These are phyloP conservation scores for Drosophila meridiana DNA, from an alignment of 2,888 invertebrate genomes.

Conservation along the genomic window DNA sequence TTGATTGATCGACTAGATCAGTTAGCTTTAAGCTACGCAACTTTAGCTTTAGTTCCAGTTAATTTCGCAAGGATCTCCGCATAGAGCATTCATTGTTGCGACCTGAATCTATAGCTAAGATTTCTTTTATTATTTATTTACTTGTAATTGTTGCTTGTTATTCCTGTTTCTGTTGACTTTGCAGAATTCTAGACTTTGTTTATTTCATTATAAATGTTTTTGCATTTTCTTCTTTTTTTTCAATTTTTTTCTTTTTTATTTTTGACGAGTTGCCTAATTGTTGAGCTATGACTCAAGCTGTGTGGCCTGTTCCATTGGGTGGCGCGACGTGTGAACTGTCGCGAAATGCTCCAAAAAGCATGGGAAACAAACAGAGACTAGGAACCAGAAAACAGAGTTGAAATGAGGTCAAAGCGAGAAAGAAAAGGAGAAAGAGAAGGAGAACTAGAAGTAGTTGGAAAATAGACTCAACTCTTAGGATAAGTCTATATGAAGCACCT, in stretches of 20 bases:
- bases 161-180: slow-evolving; percentile 49
- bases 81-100: slow-evolving; percentile 34
- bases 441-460: background rate
- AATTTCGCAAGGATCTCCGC: background rate
- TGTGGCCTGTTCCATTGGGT: slow-evolving; percentile 5
- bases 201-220: slow-evolving; percentile 17
- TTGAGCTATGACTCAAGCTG: slow-evolving; percentile 41
- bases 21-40: background rate
- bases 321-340: slow-evolving; percentile 31
- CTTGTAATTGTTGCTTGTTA: slow-evolving; percentile 26
- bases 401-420: slow-evolving; percentile 2
- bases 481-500: slow-evolving; percentile 30
- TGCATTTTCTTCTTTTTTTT: background rate
- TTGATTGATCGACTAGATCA: background rate
- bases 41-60: background rate
- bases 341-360: slow-evolving; percentile 10
- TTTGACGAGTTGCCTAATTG: slow-evolving; percentile 37
- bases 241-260: background rate
- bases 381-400: background rate
- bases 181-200: slow-evolving; percentile 65
- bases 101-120: background rate
- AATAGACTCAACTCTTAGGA: background rate
- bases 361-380: background rate
- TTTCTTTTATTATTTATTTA: slow-evolving; percentile 15
- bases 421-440: background rate